These are phyloP conservation scores for Laticauda laticaudata DNA, from an alignment of 2,113 vertebrate genomes.

Conservation along the genomic window DNA sequence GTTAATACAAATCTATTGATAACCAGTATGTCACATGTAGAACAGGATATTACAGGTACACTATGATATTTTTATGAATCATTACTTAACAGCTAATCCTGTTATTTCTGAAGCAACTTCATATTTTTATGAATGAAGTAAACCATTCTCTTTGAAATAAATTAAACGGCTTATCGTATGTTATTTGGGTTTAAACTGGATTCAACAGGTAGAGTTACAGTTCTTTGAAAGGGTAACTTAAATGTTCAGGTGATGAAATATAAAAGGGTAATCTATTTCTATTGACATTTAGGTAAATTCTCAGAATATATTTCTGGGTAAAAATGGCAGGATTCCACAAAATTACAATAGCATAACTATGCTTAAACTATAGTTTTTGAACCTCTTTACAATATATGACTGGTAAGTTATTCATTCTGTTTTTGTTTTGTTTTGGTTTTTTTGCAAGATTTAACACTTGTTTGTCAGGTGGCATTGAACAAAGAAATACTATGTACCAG, in stretches of 20 bases:
- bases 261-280: not conserved
- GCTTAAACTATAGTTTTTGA: not conserved
- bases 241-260: not conserved
- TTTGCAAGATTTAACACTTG: constrained; percentile 24
- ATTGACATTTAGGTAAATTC: not conserved
- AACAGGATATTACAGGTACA: not conserved
- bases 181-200: not conserved
- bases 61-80: not conserved
- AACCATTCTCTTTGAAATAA: not conserved
- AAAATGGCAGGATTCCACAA: not conserved
- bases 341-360: not conserved
- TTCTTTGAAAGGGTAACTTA: not conserved
- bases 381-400: not conserved
- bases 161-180: not conserved
- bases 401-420: not conserved
- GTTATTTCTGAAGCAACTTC: not conserved
- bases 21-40: not conserved
- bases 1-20: not conserved
- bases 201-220: not conserved
- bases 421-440: not conserved
- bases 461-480: constrained; percentile 22
- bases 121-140: not conserved
- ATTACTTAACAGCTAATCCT: not conserved
- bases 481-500: constrained; percentile 8
- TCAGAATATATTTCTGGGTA: not conserved